Percentiles rank a stretch among this genome's conserved stretches.
phyloP scores from a whole-genome alignment of 2,797 vertebrate genomes.

The Pseudomugil tenellus region DNA sequence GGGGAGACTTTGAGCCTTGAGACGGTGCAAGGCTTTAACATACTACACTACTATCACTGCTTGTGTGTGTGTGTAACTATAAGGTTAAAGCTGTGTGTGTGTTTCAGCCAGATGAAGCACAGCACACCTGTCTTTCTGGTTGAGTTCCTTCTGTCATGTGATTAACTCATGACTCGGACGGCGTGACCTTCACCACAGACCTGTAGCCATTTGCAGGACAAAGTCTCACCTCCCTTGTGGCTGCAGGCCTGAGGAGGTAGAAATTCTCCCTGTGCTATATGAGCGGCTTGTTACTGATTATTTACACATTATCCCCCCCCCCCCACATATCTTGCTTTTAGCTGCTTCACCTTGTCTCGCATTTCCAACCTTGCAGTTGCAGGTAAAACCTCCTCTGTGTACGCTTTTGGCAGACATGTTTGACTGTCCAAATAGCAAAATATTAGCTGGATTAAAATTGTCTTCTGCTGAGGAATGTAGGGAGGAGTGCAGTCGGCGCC shows the following conservation, averaged over 20 bases:
- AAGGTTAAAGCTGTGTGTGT: too few species aligned
- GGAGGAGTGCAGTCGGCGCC: constrained; percentile 50
- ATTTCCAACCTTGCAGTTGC: constrained; percentile 21
- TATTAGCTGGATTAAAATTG: constrained; percentile 55
- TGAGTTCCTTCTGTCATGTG: constrained; percentile 26
- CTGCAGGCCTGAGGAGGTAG: constrained; percentile 18
- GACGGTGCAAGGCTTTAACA: too few species aligned
- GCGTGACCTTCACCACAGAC: constrained; percentile 17
- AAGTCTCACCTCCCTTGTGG: constrained; percentile 20
- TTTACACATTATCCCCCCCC: not conserved
- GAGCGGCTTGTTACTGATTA: constrained; percentile 12
- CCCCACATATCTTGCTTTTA: not conserved
- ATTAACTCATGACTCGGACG: constrained; percentile 24
- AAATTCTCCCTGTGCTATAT: not conserved
- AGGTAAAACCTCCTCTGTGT: not conserved
- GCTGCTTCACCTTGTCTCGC: not conserved
- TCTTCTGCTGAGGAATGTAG: constrained; percentile 64
- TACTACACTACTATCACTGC: too few species aligned
- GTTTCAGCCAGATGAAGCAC: not conserved
- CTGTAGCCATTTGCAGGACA: constrained; percentile 14
- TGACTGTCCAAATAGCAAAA: constrained; percentile 42
- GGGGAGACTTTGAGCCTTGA: constrained; percentile 15
- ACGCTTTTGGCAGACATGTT: constrained; percentile 53
- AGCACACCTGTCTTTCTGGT: not conserved
- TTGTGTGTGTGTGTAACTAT: too few species aligned